These are phyloP conservation scores for Anarhynchus alexandrinus DNA, from an alignment of 2,113 vertebrate species.

Conservation along the genomic window DNA sequence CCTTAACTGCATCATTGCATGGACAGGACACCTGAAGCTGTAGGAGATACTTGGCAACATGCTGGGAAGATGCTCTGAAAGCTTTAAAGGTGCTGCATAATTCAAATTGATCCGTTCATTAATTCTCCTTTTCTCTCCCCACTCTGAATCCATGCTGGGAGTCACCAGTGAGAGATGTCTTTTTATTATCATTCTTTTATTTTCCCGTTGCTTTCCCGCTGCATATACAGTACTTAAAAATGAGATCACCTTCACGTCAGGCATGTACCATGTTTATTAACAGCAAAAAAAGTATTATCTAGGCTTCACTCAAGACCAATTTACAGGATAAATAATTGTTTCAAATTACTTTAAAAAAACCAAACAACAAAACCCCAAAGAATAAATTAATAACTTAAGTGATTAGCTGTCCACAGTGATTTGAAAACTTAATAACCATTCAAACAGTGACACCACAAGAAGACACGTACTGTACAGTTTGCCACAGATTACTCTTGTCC, in stretches of 20 bases:
- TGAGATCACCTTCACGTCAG: slow-evolving; percentile 60
- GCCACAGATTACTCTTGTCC: slow-evolving; percentile 55
- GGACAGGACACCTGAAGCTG: background rate
- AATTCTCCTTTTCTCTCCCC: background rate
- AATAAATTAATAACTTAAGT: slow-evolving; percentile 99
- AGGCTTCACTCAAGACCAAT: slow-evolving; percentile 54
- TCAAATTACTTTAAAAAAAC: slow-evolving; percentile 71
- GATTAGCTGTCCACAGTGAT: slow-evolving; percentile 86
- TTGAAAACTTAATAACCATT: slow-evolving; percentile 80
- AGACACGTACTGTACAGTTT: slow-evolving; percentile 65
- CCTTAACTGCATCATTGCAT: background rate
- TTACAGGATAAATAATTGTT: slow-evolving; percentile 77
- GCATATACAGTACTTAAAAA: slow-evolving; percentile 58
- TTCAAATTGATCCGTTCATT: background rate
- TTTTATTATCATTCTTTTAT: slow-evolving; percentile 63
- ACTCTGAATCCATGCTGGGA: background rate
- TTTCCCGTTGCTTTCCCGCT: slow-evolving; percentile 28
- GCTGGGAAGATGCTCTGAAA: background rate
- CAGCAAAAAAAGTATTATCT: slow-evolving; percentile 68
- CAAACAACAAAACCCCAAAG: slow-evolving; percentile 55
- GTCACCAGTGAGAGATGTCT: background rate
- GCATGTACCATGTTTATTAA: slow-evolving; percentile 76
- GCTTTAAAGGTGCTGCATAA: background rate
- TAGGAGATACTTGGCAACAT: background rate
- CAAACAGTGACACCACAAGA: slow-evolving; percentile 70